Percentiles rank a stretch among this genome's conserved stretches.
Conservation (phyloP, 2,113 vertebrate genomes). For the Excalfactoria chinensis region DNA sequence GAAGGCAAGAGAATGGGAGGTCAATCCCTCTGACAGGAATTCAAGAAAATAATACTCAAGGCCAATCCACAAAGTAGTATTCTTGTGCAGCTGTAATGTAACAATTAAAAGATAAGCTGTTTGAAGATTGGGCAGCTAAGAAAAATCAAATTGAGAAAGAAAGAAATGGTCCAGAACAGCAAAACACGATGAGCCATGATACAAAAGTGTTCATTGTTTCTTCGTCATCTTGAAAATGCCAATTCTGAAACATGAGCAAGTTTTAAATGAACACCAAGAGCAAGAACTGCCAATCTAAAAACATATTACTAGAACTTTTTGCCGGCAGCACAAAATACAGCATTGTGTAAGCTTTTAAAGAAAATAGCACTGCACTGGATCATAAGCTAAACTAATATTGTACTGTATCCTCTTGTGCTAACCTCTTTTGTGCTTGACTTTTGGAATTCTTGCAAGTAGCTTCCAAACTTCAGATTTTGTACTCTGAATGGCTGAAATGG, state of each 20-base stretch:
- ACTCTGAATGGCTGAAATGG: neutral
- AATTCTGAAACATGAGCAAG: neutral
- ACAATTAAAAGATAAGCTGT: neutral
- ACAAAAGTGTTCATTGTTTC: constrained; percentile 14
- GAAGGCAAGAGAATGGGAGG: neutral
- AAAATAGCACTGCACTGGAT: neutral
- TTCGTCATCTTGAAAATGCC: constrained; percentile 22
- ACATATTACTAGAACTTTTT: neutral
- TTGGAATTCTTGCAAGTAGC: neutral
- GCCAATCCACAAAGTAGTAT: neutral
- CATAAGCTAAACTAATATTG: neutral
- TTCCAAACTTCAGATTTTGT: neutral
- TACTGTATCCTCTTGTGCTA: neutral
- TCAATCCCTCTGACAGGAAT: neutral
- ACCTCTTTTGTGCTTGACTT: neutral
- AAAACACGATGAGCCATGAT: neutral
- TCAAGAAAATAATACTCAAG: neutral
- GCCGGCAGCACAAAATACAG: neutral
- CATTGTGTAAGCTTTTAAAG: neutral
- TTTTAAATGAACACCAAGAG: constrained; percentile 27
- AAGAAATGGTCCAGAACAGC: neutral
- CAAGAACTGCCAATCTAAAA: constrained; percentile 20
- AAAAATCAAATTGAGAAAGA: neutral
- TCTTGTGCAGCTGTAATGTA: neutral
- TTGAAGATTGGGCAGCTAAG: neutral